Base-by-base conservation (phyloP, 2,888 invertebrate species). In the Plutella xylostella region DNA sequence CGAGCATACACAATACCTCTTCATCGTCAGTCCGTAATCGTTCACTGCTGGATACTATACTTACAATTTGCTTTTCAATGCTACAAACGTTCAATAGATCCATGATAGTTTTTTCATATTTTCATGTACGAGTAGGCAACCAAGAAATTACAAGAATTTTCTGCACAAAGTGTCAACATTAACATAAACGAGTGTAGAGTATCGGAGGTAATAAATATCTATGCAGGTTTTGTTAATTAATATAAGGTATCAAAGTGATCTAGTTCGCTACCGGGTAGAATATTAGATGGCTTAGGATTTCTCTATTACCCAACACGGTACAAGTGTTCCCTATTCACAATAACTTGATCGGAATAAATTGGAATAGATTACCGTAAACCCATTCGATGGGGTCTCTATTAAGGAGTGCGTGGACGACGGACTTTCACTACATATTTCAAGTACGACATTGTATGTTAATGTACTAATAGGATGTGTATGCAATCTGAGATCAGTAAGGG, bases 361-460 rank as follows among this genome's bases (percentile, higher is more conserved):
- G 22, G 9, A 22, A 22, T 22, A 5, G 5, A 9, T 22, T n/a
- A n/a, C n/a, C n/a, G n/a, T n/a, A n/a, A n/a, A n/a, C n/a, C n/a
- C n/a, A n/a, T n/a, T n/a, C n/a, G n/a, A n/a, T n/a, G n/a, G n/a
- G n/a, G n/a, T n/a, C n/a, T n/a, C n/a, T n/a, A n/a, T n/a, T n/a
- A n/a, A n/a, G n/a, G n/a, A n/a, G n/a, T n/a, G n/a, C n/a, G n/a
- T n/a, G n/a, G n/a, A n/a, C n/a, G n/a, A n/a, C n/a, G n/a, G 52
- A 64, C 69, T 72, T 72, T 73, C 72, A 67, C 67, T 72, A 61
- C 63, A 60, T 66, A 68, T 66, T 68, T 63, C 46, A 56, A 55
- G 45, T 58, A 48, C 54, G 48, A 63, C 58, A 68, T 72, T 69
- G 68, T 71, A 69, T 67, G 71, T 57, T 69, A 71, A 69, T 70